Conservation (phyloP, 2,113 vertebrate species). For the Pluvianellus socialis region DNA sequence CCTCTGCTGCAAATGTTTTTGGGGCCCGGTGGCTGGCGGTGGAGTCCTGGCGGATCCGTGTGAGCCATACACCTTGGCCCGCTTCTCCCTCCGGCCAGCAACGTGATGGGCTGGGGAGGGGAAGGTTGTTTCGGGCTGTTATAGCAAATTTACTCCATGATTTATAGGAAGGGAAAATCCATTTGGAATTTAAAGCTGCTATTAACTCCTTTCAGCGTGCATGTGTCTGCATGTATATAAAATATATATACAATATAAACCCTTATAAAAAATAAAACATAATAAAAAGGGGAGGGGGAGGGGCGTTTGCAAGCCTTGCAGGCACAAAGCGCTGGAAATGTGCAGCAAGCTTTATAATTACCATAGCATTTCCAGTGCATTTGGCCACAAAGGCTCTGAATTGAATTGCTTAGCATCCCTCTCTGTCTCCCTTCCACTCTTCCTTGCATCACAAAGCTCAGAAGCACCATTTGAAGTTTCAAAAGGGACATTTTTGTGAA, state of each 20-base stretch:
- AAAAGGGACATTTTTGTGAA: conserved; percentile 13
- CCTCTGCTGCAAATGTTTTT: neutral
- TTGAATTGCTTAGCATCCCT: neutral
- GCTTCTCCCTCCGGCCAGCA: neutral
- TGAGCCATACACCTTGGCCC: neutral
- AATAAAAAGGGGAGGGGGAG: neutral
- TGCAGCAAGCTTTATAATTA: neutral
- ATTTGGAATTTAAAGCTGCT: neutral
- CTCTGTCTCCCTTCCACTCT: neutral
- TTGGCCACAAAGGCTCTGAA: neutral
- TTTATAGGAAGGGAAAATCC: neutral
- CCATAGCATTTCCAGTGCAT: neutral
- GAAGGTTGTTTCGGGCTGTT: neutral
- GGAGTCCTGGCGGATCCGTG: neutral
- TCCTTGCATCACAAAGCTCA: conserved; percentile 1
- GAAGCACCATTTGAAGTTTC: neutral
- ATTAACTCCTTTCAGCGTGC: neutral
- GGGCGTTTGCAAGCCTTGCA: neutral
- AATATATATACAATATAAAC: neutral
- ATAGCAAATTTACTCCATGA: neutral
- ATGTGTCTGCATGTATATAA: neutral
- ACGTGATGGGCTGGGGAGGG: neutral
- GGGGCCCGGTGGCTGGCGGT: neutral
- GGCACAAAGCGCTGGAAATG: neutral
- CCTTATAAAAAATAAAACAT: neutral